Evolutionary conservation across 2,888 invertebrate genomes (phyloP), one percentile per base, ranked within the genome.

Genomic region (Fabriciana adippe): DNA sequence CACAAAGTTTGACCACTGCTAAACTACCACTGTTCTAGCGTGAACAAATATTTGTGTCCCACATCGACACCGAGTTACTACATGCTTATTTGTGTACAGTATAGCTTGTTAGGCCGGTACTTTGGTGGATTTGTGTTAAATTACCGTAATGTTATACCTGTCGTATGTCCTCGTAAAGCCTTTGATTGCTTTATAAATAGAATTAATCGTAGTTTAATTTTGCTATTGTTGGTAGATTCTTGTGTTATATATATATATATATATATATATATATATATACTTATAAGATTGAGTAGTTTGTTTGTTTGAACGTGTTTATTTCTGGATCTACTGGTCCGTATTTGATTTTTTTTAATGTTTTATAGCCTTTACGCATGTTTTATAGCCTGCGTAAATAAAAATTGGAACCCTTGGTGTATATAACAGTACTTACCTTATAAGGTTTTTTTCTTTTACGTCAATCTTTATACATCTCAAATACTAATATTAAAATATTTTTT

Each of bases 1-100:
- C 50, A 56, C 31, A 31, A 50, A 68, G 70, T 67, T 62, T 64
- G 61, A 57, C 62, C 60, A 50, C 21, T 35, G 62, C 55, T 65
- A 70, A 67, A 66, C 65, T 47, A 67, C 26, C 57, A 62, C 66
- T 68, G 71, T 70, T 68, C 71, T 65, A 70, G 69, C 74, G 75
- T 72, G 72, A 74, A 74, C 72, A 72, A 75, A 76, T 73, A 76
- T 70, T 73, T 76, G 76, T 64, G 74, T 41, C 72, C 75, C 71
- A 75, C 70, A 64, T 69, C 68, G 69, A 57, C 67, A 53, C 53
- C 66, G 64, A 55, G 56, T 66, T 60, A 55, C 54, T n/a, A 35
- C 21, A 31, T 53, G 14, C 45, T 45, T 51, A 53, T 66, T 66
- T 66, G 55, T 64, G 62, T 68, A 55, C 45, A 31, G 15, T 61